Evolutionary conservation across 2,113 vertebrate species (phyloP).

Genomic region (Cryptomyrus ogoouensis): DNA sequence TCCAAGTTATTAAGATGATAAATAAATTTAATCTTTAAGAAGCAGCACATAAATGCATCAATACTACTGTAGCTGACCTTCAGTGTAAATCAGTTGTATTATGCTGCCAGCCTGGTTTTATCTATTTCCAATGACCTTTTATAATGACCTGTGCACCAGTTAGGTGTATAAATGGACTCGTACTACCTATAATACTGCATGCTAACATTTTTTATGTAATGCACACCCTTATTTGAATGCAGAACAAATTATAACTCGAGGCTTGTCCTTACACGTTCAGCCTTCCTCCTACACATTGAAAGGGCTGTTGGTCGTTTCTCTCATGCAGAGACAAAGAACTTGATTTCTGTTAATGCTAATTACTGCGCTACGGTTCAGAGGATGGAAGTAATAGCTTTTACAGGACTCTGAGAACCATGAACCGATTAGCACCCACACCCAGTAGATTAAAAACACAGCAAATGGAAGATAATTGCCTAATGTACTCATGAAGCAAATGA

Average conservation of each 20-base stretch:
- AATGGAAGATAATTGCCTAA: conserved; percentile 41
- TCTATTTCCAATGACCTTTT: neutral
- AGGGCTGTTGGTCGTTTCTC: conserved; percentile 21
- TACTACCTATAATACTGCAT: neutral
- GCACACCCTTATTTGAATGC: neutral
- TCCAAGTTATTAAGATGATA: neutral
- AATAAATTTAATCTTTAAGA: neutral
- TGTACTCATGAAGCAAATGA: conserved; percentile 41
- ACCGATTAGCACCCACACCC: conserved; percentile 49
- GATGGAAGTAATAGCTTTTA: conserved; percentile 53
- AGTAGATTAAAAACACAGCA: conserved; percentile 39
- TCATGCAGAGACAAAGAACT: conserved; percentile 39
- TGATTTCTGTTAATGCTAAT: conserved; percentile 52
- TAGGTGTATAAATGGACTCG: neutral
- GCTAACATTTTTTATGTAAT: neutral
- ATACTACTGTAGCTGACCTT: neutral
- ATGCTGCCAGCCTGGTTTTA: neutral
- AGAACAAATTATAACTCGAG: neutral
- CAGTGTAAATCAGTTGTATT: neutral
- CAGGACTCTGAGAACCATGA: conserved; percentile 39
- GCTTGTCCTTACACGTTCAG: conserved; percentile 6
- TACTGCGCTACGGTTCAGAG: conserved; percentile 48
- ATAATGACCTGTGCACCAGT: neutral
- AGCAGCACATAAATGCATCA: neutral
- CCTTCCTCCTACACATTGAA: conserved; percentile 7